Percentiles rank a stretch among this genome's conserved stretches.
These are phyloP conservation scores for Manacus vitellinus DNA, from an alignment of 2,113 vertebrate species.

Conservation along the genomic window DNA sequence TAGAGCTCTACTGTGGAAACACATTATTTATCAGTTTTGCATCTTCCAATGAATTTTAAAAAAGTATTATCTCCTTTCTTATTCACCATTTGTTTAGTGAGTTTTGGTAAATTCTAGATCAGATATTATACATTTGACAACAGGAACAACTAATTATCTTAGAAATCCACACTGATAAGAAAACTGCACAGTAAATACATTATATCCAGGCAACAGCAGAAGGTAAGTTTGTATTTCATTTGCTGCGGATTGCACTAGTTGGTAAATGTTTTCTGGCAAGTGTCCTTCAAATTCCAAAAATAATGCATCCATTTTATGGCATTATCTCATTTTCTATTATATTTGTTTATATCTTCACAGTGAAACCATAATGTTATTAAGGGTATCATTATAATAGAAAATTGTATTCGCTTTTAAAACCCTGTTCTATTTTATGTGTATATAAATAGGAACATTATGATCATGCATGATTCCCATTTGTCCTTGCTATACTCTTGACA, in stretches of 20 bases:
- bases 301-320: neutral
- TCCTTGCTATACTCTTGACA: constrained; percentile 38
- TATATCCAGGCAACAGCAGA: constrained; percentile 12
- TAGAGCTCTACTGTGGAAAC: neutral
- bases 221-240: constrained; percentile 9
- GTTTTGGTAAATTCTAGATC: constrained; percentile 2
- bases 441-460: constrained; percentile 54
- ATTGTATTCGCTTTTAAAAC: constrained; percentile 55
- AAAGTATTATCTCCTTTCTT: neutral
- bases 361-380: constrained; percentile 64
- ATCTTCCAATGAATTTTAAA: neutral
- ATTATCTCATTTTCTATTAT: constrained; percentile 42
- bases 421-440: constrained; percentile 45
- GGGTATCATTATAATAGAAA: constrained; percentile 44
- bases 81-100: neutral
- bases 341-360: constrained; percentile 47
- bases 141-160: neutral
- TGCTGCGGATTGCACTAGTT: neutral
- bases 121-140: neutral
- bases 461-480: constrained; percentile 4
- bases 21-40: neutral
- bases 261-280: constrained; percentile 3
- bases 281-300: constrained; percentile 44
- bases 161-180: neutral
- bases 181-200: neutral